These are phyloP conservation scores for Phrynosoma platyrhinos DNA, from an alignment of 2,113 vertebrate genomes.

Conservation along the genomic window DNA sequence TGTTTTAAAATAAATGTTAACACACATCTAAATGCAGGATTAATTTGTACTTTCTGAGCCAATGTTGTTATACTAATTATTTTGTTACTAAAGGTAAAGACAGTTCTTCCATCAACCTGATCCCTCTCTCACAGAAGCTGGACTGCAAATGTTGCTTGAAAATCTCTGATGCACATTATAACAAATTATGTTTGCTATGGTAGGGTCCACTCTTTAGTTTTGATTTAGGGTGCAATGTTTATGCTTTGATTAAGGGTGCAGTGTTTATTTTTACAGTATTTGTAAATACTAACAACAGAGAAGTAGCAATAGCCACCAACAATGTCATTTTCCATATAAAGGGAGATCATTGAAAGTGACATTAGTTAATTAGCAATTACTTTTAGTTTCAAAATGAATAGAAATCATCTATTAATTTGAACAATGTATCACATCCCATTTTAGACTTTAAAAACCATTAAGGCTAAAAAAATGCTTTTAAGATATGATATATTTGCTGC, in stretches of 20 bases:
- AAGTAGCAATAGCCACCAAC: not conserved
- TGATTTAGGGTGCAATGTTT: slow-evolving; percentile 8
- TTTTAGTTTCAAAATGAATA: not conserved
- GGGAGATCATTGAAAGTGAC: no score
- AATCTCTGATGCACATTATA: not conserved
- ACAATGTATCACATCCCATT: slow-evolving; percentile 11
- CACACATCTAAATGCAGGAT: not conserved
- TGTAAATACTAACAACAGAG: slow-evolving; percentile 6
- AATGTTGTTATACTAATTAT: not conserved
- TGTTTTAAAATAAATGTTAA: not conserved
- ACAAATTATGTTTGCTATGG: not conserved
- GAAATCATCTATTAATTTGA: not conserved
- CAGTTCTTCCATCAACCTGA: not conserved
- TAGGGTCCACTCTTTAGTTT: not conserved
- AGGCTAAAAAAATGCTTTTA: not conserved
- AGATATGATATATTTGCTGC: slow-evolving; percentile 78
- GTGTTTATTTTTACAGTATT: not conserved
- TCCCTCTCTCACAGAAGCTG: not conserved
- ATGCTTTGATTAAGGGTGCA: not conserved
- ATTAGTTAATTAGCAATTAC: slow-evolving; percentile 16
- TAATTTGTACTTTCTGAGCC: not conserved
- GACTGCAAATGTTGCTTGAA: not conserved
- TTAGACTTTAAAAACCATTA: slow-evolving; percentile 16
- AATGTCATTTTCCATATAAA: not conserved
- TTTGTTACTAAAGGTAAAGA: not conserved